Evolutionary conservation across 2,797 vertebrate species (phyloP).

Genomic region (Eleutherodactylus coqui): DNA sequence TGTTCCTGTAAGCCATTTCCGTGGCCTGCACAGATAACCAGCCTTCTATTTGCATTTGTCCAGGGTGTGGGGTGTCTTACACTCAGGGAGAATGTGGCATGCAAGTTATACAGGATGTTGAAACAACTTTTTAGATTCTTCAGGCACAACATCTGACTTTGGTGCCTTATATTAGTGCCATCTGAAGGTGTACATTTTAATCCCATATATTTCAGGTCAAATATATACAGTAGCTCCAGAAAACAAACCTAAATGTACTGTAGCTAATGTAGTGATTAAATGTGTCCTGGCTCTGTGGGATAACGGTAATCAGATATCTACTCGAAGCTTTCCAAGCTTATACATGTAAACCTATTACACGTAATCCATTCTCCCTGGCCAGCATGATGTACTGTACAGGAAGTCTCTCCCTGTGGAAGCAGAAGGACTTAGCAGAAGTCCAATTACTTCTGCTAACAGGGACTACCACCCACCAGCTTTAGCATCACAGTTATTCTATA

Average conservation of each 20-base stretch:
- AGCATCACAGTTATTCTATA: neutral
- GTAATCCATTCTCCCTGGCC: slow-evolving; percentile 19
- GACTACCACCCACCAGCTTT: slow-evolving; percentile 5
- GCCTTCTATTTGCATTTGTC: too few relatives aligned
- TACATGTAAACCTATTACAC: slow-evolving; percentile 26
- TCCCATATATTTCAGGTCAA: neutral
- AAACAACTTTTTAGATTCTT: neutral
- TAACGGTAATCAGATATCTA: slow-evolving; percentile 8
- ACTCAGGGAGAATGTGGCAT: too few relatives aligned
- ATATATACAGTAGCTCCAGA: neutral
- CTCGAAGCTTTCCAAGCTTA: slow-evolving; percentile 2
- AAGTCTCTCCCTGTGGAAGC: slow-evolving; percentile 27
- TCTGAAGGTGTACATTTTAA: neutral
- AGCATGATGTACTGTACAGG: neutral
- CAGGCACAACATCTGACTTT: neutral
- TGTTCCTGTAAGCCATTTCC: too few relatives aligned
- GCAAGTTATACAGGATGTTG: neutral
- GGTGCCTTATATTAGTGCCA: neutral
- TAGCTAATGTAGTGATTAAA: slow-evolving; percentile 26
- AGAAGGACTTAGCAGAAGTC: slow-evolving; percentile 16
- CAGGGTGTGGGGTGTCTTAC: too few relatives aligned
- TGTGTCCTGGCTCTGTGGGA: neutral
- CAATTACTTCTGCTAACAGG: slow-evolving; percentile 22
- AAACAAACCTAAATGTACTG: slow-evolving; percentile 23
- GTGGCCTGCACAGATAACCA: too few relatives aligned